Evolutionary conservation across 2,113 vertebrate genomes (phyloP), one percentile per base, ranked within the genome.

Genomic region (Centropus bengalensis): DNA sequence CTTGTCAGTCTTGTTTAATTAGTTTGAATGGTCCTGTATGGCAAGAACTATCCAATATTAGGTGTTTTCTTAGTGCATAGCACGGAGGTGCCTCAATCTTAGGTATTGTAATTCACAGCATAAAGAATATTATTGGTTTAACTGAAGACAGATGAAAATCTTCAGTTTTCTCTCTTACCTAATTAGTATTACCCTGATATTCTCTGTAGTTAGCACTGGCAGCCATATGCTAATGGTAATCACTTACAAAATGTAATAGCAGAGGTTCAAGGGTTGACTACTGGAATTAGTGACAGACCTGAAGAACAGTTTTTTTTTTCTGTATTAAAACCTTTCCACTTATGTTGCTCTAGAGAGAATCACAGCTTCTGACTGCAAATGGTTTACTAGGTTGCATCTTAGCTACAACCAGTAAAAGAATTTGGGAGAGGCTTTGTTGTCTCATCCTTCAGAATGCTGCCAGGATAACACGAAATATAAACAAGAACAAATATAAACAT

Each of bases 1-100:
- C 52, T 81, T 88, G 74, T 88, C 86, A 92, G 45, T 59, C 80
- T 78, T 55, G 16, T 83, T 89, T 82, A 91, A 94, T 95, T 83
- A 86, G 55, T 82, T 92, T 17, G 7, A 51, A 12, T 69, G 38
- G 40, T 59, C 47, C 82, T 88, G 32, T 13, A 27, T 22, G 47
- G 71, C 51, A 80, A 89, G 75, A 63, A n/a, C 91, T 82, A 76
- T 44, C 28, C 70, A 56, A 54, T 63, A 55, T 15, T 62, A 3
- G 3, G 30, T 87, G 40, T 87, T 92, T 85, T 40, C 49, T 86
- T 60, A 49, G 47, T 21, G 66, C 49, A 84, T 54, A 89, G 36
- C 36, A 62, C 47, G 62, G 79, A 67, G 49, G n/a, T 89, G 75
- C 24, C n/a, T 86, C 30, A 62, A 8, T 38, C 22, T 92, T 60